Conservation (phyloP, 1,140 invertebrate species). For the Calephelis nemesis region DNA sequence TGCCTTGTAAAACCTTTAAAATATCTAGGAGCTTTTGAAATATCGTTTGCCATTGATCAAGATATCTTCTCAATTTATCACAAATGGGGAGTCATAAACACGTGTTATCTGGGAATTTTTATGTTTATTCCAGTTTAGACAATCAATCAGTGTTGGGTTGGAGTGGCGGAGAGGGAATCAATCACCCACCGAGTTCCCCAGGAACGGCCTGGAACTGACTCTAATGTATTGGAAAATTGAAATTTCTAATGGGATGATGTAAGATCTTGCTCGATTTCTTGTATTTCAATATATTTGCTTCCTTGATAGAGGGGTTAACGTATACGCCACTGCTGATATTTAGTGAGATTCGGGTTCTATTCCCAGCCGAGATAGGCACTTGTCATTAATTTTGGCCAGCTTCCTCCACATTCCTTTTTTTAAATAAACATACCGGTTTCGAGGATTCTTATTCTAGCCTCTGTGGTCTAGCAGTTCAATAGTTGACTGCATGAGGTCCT, state of each 20-base stretch:
- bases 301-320: no score
- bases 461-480: no score
- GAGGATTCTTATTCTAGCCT: no score
- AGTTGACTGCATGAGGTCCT: no score
- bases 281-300: neutral
- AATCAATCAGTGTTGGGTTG: slow-evolving; percentile 12
- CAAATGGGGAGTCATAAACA: slow-evolving; percentile 4
- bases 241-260: slow-evolving; percentile 7
- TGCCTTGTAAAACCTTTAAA: neutral
- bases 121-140: slow-evolving; percentile 13
- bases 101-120: slow-evolving; percentile 16
- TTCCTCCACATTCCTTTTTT: no score
- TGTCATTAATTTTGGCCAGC: no score
- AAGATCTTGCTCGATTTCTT: neutral
- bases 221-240: slow-evolving; percentile 14
- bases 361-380: no score
- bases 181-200: slow-evolving; percentile 5
- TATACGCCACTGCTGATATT: no score
- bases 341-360: no score
- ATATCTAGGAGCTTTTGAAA: slow-evolving; percentile 8
- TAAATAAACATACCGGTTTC: no score
- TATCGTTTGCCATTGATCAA: slow-evolving; percentile 15
- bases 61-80: slow-evolving; percentile 13
- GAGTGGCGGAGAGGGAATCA: slow-evolving; percentile 1
- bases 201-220: slow-evolving; percentile 12